Percentiles rank a stretch among this genome's conserved stretches.
Evolutionary conservation across 2,797 vertebrate species (phyloP).

Genomic region (Sphaeramia orbicularis): DNA sequence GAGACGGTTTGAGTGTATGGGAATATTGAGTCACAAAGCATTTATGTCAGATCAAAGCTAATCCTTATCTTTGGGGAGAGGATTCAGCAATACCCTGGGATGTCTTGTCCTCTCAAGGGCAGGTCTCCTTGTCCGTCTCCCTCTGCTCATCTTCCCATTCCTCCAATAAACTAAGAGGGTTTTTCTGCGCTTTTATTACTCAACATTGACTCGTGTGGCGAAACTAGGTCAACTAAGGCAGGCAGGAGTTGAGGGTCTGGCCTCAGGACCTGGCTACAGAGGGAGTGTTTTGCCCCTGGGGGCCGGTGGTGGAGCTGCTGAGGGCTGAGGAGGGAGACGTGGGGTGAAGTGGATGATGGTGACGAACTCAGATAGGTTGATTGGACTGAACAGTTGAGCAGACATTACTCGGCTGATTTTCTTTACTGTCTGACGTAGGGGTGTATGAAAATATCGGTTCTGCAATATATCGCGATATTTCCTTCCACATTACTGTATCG

Average conservation of each 20-base stretch:
- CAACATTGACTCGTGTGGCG: conserved; percentile 44
- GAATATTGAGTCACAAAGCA: conserved; percentile 76
- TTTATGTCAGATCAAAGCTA: conserved; percentile 82
- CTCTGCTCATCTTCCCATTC: conserved; percentile 26
- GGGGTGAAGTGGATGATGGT: not conserved
- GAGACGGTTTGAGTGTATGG: conserved; percentile 37
- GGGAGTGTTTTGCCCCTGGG: not conserved
- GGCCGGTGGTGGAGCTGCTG: conserved; percentile 1
- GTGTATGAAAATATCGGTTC: no score
- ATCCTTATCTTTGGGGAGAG: conserved; percentile 71
- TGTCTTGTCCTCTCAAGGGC: conserved; percentile 56
- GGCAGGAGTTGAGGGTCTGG: conserved; percentile 8
- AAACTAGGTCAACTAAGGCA: conserved; percentile 60
- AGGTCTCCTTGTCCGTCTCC: conserved; percentile 31
- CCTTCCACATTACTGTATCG: no score
- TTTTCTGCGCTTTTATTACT: conserved; percentile 34
- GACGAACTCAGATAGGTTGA: not conserved
- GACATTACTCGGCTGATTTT: not conserved
- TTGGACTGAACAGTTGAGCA: not conserved
- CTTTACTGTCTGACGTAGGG: no score
- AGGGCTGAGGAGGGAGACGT: conserved; percentile 8
- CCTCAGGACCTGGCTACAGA: conserved; percentile 21
- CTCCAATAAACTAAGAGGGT: conserved; percentile 14
- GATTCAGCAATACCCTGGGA: conserved; percentile 64
- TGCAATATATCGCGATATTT: no score